These are phyloP conservation scores for Drosophila parthenogenetica DNA, from an alignment of 2,888 invertebrate genomes.

Conservation along the genomic window DNA sequence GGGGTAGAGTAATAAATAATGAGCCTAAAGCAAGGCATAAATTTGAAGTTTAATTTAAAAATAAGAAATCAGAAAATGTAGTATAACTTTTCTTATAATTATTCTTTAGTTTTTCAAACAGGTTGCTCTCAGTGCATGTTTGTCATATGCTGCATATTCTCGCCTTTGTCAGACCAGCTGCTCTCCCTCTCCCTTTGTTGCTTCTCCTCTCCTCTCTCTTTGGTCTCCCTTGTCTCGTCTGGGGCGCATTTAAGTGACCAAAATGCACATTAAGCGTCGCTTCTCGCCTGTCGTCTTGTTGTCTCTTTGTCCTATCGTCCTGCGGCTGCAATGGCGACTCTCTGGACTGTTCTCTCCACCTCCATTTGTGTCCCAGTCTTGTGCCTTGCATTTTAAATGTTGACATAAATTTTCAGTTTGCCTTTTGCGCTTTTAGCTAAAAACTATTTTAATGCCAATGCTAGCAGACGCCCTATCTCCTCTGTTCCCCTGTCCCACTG, in stretches of 20 bases:
- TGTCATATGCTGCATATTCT: constrained; percentile 5
- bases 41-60: no score
- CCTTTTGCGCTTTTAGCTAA: constrained; percentile 64
- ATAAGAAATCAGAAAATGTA: no score
- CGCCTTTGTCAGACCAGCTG: constrained; percentile 23
- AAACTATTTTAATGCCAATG: constrained; percentile 64
- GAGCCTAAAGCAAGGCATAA: no score
- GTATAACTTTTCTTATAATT: no score
- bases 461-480: constrained; percentile 2
- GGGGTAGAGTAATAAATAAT: no score
- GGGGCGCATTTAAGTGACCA: constrained; percentile 71
- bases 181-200: background rate
- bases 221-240: constrained; percentile 28
- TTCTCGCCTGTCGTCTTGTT: constrained; percentile 34
- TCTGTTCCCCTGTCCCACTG: background rate
- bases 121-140: background rate
- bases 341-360: background rate
- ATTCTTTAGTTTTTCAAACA: no score
- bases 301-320: constrained; percentile 29
- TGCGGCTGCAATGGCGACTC: constrained; percentile 36
- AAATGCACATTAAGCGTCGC: constrained; percentile 71
- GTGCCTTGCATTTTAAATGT: constrained; percentile 71
- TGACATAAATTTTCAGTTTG: constrained; percentile 70
- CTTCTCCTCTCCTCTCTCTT: background rate
- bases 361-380: constrained; percentile 26